Conservation (phyloP, 2,888 invertebrate species). For the Drosophila longiperda region DNA sequence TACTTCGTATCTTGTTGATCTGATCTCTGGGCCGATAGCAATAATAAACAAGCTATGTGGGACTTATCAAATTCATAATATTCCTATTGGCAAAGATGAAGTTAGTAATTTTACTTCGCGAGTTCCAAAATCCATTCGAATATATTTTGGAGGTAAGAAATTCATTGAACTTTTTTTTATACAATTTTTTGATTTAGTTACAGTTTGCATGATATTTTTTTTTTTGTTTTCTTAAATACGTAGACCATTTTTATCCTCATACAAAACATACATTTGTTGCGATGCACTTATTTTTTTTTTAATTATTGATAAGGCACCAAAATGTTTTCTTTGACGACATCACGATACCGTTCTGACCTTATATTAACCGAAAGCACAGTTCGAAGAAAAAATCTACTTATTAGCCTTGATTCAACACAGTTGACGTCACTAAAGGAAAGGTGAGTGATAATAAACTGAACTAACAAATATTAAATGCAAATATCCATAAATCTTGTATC, state of each 20-base stretch:
- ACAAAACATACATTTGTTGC: not conserved
- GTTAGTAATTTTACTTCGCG: slow-evolving; percentile 87
- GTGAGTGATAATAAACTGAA: slow-evolving; percentile 36
- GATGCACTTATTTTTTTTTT: not conserved
- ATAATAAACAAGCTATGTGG: slow-evolving; percentile 89
- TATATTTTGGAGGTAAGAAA: slow-evolving; percentile 88
- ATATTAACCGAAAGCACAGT: slow-evolving; percentile 87
- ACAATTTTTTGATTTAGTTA: not conserved
- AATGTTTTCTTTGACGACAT: slow-evolving; percentile 87
- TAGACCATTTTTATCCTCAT: not conserved
- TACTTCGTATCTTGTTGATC: slow-evolving; percentile 88
- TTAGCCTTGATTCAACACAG: slow-evolving; percentile 86
- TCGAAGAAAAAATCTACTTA: slow-evolving; percentile 86
- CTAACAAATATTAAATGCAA: slow-evolving; percentile 43
- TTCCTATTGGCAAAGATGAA: slow-evolving; percentile 89
- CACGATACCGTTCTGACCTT: slow-evolving; percentile 88
- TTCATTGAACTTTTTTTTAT: not conserved
- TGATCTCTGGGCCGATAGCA: slow-evolving; percentile 89
- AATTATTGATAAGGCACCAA: slow-evolving; percentile 86
- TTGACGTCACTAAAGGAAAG: slow-evolving; percentile 83
- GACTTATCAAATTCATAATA: slow-evolving; percentile 88
- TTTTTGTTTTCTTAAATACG: not conserved
- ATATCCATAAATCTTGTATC: not conserved
- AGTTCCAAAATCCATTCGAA: slow-evolving; percentile 87
- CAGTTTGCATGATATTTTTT: not conserved